A percentile compares a stretch with the other conserved stretches of the same genome.
phyloP scores from a whole-genome alignment of 2,113 vertebrate genomes.

The Callorhinus ursinus region DNA sequence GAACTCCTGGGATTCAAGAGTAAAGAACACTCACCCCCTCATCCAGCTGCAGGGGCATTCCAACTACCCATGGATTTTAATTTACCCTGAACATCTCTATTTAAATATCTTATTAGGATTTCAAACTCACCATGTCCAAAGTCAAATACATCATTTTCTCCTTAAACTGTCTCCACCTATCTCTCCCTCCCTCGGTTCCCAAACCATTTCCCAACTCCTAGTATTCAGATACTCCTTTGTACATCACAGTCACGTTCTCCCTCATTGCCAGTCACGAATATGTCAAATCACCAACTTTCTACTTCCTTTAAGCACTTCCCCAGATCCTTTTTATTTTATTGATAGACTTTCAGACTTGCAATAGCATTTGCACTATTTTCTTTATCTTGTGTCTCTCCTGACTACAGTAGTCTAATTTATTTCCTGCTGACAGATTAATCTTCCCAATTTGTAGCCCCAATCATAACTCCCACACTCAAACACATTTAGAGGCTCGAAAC shows the following conservation, averaged over 20 bases:
- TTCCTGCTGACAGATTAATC: neutral
- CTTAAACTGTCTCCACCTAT: neutral
- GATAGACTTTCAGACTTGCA: neutral
- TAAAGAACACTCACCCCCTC: neutral
- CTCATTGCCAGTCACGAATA: neutral
- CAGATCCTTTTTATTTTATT: neutral
- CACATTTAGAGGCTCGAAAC: neutral
- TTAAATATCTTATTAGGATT: neutral
- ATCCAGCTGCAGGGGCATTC: neutral
- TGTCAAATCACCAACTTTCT: neutral
- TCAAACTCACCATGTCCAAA: neutral
- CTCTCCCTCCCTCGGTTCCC: neutral
- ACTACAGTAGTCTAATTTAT: neutral
- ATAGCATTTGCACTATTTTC: neutral
- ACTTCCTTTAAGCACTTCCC: neutral
- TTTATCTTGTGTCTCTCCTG: neutral
- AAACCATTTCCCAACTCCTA: neutral
- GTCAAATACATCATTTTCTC: neutral
- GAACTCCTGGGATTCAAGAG: neutral
- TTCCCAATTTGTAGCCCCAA: neutral
- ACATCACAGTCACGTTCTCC: neutral
- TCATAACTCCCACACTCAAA: constrained; percentile 7
- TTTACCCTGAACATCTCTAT: neutral
- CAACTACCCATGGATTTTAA: neutral
- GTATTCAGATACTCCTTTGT: neutral